These are phyloP conservation scores for Hemicordylus capensis DNA, from an alignment of 2,113 vertebrate species.

Conservation along the genomic window DNA sequence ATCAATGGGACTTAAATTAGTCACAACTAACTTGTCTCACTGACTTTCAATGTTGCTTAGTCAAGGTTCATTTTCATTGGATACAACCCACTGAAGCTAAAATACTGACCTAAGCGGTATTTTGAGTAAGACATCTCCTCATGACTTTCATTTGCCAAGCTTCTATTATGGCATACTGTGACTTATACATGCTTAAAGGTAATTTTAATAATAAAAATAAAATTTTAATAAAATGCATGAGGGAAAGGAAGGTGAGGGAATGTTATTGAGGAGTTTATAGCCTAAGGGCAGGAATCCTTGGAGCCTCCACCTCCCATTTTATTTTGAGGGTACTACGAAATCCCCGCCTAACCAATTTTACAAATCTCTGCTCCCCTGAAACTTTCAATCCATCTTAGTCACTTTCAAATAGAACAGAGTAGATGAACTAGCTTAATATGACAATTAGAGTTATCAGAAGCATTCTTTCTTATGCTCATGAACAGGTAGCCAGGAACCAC, in stretches of 20 bases:
- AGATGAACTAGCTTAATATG: not conserved
- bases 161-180: not conserved
- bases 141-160: not conserved
- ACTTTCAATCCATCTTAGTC: not conserved
- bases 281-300: not conserved
- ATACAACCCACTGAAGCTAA: not conserved
- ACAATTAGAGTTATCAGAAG: not conserved
- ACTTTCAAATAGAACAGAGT: no score
- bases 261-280: no score
- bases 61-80: no score
- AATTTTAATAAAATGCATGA: no score
- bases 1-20: no score
- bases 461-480: not conserved
- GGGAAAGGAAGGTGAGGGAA: no score
- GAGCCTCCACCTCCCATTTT: no score
- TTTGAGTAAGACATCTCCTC: not conserved
- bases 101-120: not conserved
- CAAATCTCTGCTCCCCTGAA: not conserved
- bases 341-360: not conserved
- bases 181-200: not conserved
- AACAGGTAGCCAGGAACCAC: not conserved
- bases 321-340: not conserved
- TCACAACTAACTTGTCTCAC: no score
- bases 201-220: not conserved
- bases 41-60: no score